Base-by-base conservation (phyloP, 2,888 invertebrate species). In the Phymatocera aterrima region DNA sequence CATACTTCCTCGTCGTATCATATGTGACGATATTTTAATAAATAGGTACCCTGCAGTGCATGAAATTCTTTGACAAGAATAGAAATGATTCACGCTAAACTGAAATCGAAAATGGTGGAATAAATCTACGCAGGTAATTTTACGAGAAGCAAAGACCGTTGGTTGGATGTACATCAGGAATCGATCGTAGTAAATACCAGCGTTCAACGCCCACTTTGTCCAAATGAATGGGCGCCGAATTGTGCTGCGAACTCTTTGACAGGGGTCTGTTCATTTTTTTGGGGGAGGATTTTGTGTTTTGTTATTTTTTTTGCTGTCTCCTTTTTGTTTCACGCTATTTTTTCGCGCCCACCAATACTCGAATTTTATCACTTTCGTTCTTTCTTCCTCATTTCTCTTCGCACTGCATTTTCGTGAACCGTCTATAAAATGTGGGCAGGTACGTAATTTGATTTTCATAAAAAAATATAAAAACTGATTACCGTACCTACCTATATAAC, bases 161-260 rank as follows among this genome's bases (percentile, higher is more conserved):
- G 37, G 68, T 10, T 43, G 68, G 43, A 68, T n/a, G n/a, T n/a
- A n/a, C n/a, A n/a, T n/a, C 46, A 46, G 31, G 68, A 68, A 68
- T 68, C 68, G 28, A 68, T 68, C 24, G 46, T 68, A 43, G 46
- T 68, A 68, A 43, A 68, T 68, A 68, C 40, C 68, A 43, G 68
- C 24, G 68, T 68, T 46, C 15, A 68, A 68, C 68, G 68, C 24
- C 68, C 68, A 68, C 46, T 68, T 68, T 43, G 46, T n/a, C 24
- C 15, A 15, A 46, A 68, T 46, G 46, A 68, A 68, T 46, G 40
- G 68, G 12, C 24, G 24, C 12, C 28, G 46, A 68, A 43, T 43
- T 68, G 12, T 18, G 28, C n/a, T n/a, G n/a, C 21, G 21, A 43
- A 28, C 24, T 10, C 37, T 34, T 64, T 21, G 61, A 37, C 37